Conservation (phyloP, 2,113 vertebrate species). For the Ardeotis arabs region DNA sequence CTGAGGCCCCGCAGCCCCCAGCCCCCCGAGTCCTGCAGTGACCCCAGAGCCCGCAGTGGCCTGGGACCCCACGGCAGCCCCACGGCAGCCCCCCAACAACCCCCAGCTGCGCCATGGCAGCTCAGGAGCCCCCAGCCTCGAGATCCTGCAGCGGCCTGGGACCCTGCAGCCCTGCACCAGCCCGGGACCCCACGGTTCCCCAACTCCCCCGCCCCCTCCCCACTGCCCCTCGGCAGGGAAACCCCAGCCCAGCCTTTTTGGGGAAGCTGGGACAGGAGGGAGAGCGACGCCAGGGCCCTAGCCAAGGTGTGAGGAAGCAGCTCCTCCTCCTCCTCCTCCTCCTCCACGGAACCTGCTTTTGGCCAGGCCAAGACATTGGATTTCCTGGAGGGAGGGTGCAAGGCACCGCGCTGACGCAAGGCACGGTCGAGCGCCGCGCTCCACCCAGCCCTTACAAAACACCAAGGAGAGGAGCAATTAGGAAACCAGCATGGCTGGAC, state of each 20-base stretch:
- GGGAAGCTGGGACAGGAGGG: neutral
- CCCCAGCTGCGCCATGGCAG: neutral
- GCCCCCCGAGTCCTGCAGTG: too few species aligned
- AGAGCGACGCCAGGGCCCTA: neutral
- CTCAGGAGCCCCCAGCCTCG: neutral
- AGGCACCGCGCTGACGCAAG: conserved; percentile 50
- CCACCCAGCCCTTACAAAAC: conserved; percentile 68
- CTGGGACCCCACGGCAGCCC: neutral
- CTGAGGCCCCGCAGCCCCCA: neutral
- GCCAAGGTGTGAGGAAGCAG: conserved; percentile 13
- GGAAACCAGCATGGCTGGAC: conserved; percentile 35
- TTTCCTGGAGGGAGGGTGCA: conserved; percentile 68
- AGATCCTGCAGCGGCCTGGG: accelerated
- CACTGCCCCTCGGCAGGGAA: neutral
- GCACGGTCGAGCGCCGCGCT: conserved; percentile 22
- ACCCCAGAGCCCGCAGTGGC: neutral
- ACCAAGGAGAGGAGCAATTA: conserved; percentile 39
- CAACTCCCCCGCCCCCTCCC: neutral
- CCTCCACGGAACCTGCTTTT: conserved; percentile 10
- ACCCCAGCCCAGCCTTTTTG: neutral
- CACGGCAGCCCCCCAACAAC: neutral
- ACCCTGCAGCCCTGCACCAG: neutral
- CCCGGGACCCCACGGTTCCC: neutral
- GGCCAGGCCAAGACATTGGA: neutral
- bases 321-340: neutral